These are phyloP conservation scores for Oeneis ivallda DNA, from an alignment of 2,888 invertebrate genomes.

Conservation along the genomic window DNA sequence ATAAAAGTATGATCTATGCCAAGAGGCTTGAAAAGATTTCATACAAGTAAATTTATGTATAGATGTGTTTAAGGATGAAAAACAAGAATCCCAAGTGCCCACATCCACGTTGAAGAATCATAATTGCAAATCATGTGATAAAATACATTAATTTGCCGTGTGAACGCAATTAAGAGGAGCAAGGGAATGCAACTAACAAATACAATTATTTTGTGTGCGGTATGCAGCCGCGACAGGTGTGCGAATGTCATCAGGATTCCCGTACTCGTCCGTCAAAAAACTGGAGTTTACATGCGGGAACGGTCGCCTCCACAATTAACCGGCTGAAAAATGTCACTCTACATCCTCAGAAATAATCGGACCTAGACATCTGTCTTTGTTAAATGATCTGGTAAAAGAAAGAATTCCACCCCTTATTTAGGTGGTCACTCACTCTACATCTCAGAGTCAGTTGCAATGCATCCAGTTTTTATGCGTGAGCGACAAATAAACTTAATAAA, in stretches of 20 bases:
- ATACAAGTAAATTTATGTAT: not conserved
- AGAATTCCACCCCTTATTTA: slow-evolving; percentile 27
- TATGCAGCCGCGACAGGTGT: slow-evolving; percentile 55
- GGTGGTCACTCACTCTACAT: slow-evolving; percentile 12
- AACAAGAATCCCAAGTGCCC: slow-evolving; percentile 14
- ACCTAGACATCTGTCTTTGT: slow-evolving; percentile 61
- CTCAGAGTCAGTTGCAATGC: slow-evolving; percentile 6
- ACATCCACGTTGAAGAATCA: slow-evolving; percentile 17
- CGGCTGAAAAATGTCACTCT: slow-evolving; percentile 71
- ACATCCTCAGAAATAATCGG: slow-evolving; percentile 59
- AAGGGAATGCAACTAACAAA: slow-evolving; percentile 40
- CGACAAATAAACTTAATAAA: not conserved
- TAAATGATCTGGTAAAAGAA: slow-evolving; percentile 46
- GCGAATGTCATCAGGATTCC: slow-evolving; percentile 60
- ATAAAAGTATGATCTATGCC: not conserved
- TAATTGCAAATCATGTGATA: slow-evolving; percentile 27
- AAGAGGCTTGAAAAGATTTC: not conserved
- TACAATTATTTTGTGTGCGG: slow-evolving; percentile 44
- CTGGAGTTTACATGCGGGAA: slow-evolving; percentile 60
- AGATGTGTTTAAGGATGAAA: slow-evolving; percentile 1
- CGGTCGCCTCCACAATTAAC: slow-evolving; percentile 62
- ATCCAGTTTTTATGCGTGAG: slow-evolving; percentile 14
- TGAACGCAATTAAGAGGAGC: slow-evolving; percentile 39
- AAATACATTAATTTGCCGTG: slow-evolving; percentile 35
- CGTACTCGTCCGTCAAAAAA: slow-evolving; percentile 63